A percentile compares a stretch with the other conserved stretches of the same genome.
These are phyloP conservation scores for Panthera leo DNA, from an alignment of 2,113 vertebrate genomes.

Conservation along the genomic window DNA sequence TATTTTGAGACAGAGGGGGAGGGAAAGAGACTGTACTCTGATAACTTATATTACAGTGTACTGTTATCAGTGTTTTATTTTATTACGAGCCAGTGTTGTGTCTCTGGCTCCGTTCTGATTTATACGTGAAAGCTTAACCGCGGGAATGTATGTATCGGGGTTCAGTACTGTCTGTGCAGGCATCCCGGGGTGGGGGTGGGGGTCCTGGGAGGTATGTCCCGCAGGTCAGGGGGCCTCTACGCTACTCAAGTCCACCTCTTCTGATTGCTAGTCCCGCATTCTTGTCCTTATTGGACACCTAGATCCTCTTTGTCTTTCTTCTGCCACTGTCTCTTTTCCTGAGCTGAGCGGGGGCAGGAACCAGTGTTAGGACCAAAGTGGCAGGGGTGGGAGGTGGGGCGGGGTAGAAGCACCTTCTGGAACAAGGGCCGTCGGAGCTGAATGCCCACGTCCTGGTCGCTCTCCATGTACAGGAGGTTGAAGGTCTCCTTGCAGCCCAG, in stretches of 20 bases:
- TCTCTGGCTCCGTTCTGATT: too few relatives aligned
- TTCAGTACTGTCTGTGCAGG: background rate
- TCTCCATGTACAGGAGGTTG: conserved; percentile 88
- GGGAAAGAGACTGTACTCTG: background rate
- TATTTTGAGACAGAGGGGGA: background rate
- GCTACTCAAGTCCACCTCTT: background rate
- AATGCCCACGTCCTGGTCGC: conserved; percentile 86
- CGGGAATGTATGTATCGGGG: too few relatives aligned
- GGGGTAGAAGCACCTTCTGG: conserved; percentile 82
- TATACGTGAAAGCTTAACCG: too few relatives aligned
- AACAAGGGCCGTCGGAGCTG: conserved; percentile 85
- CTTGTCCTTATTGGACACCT: background rate
- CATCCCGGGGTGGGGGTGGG: background rate
- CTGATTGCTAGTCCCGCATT: background rate
- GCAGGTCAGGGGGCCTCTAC: background rate
- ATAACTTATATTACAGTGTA: background rate
- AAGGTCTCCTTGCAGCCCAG: conserved; percentile 89
- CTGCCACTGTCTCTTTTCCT: background rate
- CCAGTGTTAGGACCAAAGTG: background rate
- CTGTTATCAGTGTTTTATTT: background rate
- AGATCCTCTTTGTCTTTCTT: background rate
- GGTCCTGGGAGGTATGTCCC: background rate
- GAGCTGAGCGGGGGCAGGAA: background rate
- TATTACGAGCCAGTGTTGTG: background rate
- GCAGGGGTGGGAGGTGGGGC: background rate